Base-by-base conservation (phyloP, 2,888 invertebrate genomes). In the Oxycera nigricornis region DNA sequence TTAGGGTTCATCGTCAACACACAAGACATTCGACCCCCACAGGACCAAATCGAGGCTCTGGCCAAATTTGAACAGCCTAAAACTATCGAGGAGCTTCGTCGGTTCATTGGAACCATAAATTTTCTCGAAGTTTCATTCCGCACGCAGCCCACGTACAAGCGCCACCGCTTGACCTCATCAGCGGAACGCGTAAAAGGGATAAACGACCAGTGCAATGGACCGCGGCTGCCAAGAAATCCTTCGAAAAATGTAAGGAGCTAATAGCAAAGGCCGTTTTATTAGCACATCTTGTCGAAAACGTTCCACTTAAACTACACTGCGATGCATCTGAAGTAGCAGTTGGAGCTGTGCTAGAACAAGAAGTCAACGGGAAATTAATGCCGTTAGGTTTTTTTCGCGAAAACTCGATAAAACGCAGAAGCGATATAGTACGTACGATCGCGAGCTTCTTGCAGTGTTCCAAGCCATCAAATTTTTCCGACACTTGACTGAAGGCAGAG, bases 141-240 rank as follows among this genome's bases (percentile, higher is more conserved):
- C 50, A 78, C 22, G 79, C 78, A 14, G 77, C 78, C 28, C 50
- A 67, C 57, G 72, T 65, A 11, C 79, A 79, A 72, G 73, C 67
- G n/a, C 76, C 76, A 0, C 67, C 76, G 0, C 55, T 73, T 0
- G 52, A 74, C 2, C 67, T 72, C 17, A 72, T 73, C 4, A 9
- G 70, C 7, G 50, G 76, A 0, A 62, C 78, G 3, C 77, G 72
- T 7, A 79, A 77, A 68, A 77, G 74, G 2, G 77, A 79, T 55
- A 77, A 78, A 22, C 14, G 75, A 20, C 76, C 75, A 20, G 72
- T 79, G 2, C 22, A 20, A 2, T 78, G 79, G 78, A 77, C 79
- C 14, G 9, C 22, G 11, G 76, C 74, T 35, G 26, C 76, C 1
- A 31, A 76, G 24, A 11, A 50, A n/a, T 77, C 79, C 9, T 79